Evolutionary conservation across 1,140 invertebrate genomes (phyloP).

Genomic region (Lysiphlebus fabarum): DNA sequence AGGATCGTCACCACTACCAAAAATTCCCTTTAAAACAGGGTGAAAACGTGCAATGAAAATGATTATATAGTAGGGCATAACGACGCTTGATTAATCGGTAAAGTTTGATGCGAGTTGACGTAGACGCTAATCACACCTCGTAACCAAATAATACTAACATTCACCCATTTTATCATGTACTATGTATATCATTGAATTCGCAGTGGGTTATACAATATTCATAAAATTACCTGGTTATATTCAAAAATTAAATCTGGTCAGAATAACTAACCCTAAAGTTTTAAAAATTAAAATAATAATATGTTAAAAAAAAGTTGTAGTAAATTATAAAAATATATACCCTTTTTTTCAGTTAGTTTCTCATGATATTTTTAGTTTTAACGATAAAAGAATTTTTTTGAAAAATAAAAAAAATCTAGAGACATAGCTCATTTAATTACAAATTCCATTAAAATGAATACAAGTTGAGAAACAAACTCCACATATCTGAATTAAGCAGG

Average conservation of each 20-base stretch:
- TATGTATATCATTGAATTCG: conserved; percentile 7
- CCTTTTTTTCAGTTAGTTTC: too few species aligned
- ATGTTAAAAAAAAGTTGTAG: too few species aligned
- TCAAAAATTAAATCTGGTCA: too few species aligned
- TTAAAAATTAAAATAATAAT: too few species aligned
- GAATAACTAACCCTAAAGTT: too few species aligned
- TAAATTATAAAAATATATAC: too few species aligned
- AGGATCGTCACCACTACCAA: conserved; percentile 43
- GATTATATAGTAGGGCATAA: conserved; percentile 18
- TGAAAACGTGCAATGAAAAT: conserved; percentile 15
- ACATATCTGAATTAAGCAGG: conserved; percentile 55
- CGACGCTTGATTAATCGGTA: conserved; percentile 49
- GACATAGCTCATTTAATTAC: conserved; percentile 53
- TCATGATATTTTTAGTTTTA: too few species aligned
- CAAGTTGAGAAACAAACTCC: conserved; percentile 56
- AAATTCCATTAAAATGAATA: conserved; percentile 57
- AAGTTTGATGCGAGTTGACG: conserved; percentile 51
- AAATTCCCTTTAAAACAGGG: conserved; percentile 31
- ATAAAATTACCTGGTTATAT: conserved; percentile 19
- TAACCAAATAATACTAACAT: conserved; percentile 40
- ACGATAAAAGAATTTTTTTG: too few species aligned
- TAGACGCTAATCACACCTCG: conserved; percentile 51
- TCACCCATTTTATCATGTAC: too few species aligned
- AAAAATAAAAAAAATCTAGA: conserved; percentile 16
- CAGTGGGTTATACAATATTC: conserved; percentile 33